A percentile compares a stretch with the other conserved stretches of the same genome.
Conservation (phyloP, 2,888 invertebrate genomes). For the Drepanosiphum platanoidis region DNA sequence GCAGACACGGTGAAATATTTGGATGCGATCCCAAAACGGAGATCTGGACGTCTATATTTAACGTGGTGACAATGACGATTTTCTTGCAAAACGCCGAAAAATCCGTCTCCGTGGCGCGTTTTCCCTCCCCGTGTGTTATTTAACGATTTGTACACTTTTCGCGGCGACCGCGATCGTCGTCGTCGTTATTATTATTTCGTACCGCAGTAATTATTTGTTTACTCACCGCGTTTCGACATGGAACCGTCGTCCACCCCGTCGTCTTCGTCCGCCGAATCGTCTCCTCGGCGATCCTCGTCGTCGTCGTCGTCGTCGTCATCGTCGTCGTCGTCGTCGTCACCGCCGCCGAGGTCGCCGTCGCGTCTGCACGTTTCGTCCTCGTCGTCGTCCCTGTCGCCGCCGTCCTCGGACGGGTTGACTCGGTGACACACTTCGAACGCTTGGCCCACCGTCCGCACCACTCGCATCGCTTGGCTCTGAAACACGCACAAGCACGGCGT, state of each 20-base stretch:
- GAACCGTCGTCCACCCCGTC: conserved; percentile 54
- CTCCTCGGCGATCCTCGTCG: conserved; percentile 67
- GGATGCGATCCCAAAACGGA: conserved; percentile 48
- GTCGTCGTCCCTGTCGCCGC: conserved; percentile 66
- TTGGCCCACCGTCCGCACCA: conserved; percentile 98
- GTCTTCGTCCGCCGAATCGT: conserved; percentile 63
- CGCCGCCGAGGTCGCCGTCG: conserved; percentile 68
- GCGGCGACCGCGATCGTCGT: background rate
- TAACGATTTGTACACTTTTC: background rate
- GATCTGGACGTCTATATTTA: conserved; percentile 60
- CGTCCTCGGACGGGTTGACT: conserved; percentile 69
- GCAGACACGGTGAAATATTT: conserved; percentile 44
- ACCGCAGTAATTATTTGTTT: too few species aligned
- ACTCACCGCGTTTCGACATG: conserved; percentile 42
- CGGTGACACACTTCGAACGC: conserved; percentile 99
- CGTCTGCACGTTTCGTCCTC: conserved; percentile 66
- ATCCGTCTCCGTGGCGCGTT: background rate
- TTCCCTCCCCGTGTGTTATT: background rate
- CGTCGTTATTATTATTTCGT: background rate
- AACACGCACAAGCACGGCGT: conserved; percentile 65
- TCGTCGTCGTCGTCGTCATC: conserved; percentile 44
- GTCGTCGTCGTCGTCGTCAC: conserved; percentile 62
- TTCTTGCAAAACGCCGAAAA: conserved; percentile 57
- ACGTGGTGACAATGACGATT: conserved; percentile 57
- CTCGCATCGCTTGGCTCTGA: conserved; percentile 98